Evolutionary conservation across 1,140 invertebrate species (phyloP), one percentile per base, ranked within the genome.

Genomic region (Phortica variegata): DNA sequence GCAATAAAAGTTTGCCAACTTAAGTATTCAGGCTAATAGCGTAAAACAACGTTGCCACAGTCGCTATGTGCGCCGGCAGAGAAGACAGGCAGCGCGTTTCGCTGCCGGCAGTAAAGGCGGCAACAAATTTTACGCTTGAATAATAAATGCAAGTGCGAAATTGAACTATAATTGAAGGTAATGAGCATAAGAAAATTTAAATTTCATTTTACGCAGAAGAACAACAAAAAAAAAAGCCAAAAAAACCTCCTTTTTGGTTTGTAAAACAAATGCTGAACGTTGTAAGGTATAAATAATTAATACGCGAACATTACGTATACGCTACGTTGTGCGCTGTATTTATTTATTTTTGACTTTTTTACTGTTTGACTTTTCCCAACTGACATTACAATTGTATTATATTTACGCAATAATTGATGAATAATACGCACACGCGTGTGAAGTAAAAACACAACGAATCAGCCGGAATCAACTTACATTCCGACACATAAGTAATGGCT

Each of bases 1-100:
- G 23, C 23, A 5, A 26, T 26, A 45, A 37, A 55, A 55, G 52
- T 52, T 26, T 42, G 42, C 42, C 45, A 7, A 34, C 60, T 68
- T 47, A 53, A 60, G 49, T 63, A 68, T 68, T 60, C 65, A 48
- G 65, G 57, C 60, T 69, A 68, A 66, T 68, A 63, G 60, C 42
- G 45, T 26, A 26, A 26, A 26, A n/a, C n/a, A n/a, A n/a, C n/a
- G n/a, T n/a, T n/a, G n/a, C n/a, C n/a, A n/a, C n/a, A n/a, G n/a
- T n/a, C 32, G 13, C 31, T 49, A 18, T 16, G 10, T 21, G 17
- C 33, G 31, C 1, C 13, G 12, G 29, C 8, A 9, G 7, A n/a
- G n/a, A n/a, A 23, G 18, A 4, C 52, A 41, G 36, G 44, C 47
- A 57, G 41, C 42, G 16, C 43, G 36, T n/a, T n/a, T 13, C 17